phyloP scores from a whole-genome alignment of 2,797 vertebrate genomes.

The Siniperca scherzeri region DNA sequence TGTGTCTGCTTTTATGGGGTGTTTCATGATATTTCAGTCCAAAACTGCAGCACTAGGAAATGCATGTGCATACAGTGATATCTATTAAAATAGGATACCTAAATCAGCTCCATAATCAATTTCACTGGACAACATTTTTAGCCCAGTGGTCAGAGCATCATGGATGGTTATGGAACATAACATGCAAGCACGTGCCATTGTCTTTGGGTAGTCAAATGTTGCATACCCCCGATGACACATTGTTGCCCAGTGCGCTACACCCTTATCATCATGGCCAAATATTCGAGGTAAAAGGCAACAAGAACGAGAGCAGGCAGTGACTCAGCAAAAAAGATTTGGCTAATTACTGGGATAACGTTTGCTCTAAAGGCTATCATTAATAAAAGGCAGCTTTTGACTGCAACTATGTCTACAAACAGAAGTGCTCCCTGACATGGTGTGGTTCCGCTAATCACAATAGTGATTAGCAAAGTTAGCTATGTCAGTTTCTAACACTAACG shows the following conservation, averaged over 20 bases:
- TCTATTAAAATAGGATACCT: neutral
- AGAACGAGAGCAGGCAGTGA: slow-evolving; percentile 51
- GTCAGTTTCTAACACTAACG: neutral
- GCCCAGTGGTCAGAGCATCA: neutral
- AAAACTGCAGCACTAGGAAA: neutral
- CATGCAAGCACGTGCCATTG: neutral
- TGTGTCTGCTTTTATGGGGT: neutral
- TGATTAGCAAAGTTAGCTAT: neutral
- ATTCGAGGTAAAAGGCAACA: neutral
- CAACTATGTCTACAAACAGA: neutral
- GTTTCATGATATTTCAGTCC: neutral
- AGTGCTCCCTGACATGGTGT: too few species aligned
- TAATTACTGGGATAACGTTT: neutral
- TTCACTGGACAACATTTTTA: neutral
- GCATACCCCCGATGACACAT: neutral
- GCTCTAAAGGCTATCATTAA: neutral
- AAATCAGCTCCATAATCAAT: neutral
- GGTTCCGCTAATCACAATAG: neutral
- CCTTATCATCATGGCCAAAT: slow-evolving; percentile 12
- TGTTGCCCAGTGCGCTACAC: too few species aligned
- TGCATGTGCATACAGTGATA: neutral
- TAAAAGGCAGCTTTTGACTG: neutral
- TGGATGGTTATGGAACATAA: too few species aligned
- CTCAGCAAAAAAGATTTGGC: slow-evolving; percentile 59
- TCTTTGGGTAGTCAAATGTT: neutral